Percentiles rank a stretch among this genome's conserved stretches.
phyloP scores from a whole-genome alignment of 2,113 vertebrate genomes.

The Neogobius melanostomus region DNA sequence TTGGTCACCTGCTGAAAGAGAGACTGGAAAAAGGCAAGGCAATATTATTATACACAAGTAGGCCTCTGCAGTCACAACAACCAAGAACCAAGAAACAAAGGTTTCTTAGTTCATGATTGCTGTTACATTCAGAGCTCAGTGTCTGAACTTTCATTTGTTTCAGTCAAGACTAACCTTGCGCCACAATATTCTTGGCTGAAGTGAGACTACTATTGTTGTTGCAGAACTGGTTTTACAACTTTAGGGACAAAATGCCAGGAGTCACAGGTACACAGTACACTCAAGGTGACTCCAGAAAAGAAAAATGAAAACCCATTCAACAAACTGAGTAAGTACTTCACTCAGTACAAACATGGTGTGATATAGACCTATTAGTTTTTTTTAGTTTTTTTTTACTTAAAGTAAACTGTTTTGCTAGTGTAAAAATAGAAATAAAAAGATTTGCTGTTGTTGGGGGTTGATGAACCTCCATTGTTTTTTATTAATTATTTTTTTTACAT shows the following conservation, averaged over 20 bases:
- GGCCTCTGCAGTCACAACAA: neutral
- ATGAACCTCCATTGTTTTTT: too few relatives aligned
- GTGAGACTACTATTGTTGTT: constrained; percentile 1
- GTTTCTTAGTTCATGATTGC: neutral
- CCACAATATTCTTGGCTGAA: neutral
- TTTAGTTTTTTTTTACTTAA: neutral
- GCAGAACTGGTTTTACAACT: constrained; percentile 66
- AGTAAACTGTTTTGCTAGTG: neutral
- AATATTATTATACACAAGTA: constrained; percentile 13
- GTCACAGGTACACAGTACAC: constrained; percentile 42
- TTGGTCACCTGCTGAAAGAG: constrained; percentile 15
- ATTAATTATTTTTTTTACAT: neutral
- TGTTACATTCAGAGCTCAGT: neutral
- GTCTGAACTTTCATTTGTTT: neutral
- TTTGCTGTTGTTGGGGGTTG: neutral
- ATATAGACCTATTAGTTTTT: too few relatives aligned
- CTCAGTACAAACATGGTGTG: too few relatives aligned
- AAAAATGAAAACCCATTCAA: neutral
- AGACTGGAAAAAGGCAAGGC: constrained; percentile 10
- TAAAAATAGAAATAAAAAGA: neutral
- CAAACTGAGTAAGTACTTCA: neutral
- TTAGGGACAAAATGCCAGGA: constrained; percentile 8
- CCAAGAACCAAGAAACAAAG: neutral
- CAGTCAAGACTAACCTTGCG: neutral
- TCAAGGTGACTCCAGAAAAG: constrained; percentile 1